Evolutionary conservation across 2,113 vertebrate genomes (phyloP), one percentile per base, ranked within the genome.

Genomic region (Aphyosemion australe): DNA sequence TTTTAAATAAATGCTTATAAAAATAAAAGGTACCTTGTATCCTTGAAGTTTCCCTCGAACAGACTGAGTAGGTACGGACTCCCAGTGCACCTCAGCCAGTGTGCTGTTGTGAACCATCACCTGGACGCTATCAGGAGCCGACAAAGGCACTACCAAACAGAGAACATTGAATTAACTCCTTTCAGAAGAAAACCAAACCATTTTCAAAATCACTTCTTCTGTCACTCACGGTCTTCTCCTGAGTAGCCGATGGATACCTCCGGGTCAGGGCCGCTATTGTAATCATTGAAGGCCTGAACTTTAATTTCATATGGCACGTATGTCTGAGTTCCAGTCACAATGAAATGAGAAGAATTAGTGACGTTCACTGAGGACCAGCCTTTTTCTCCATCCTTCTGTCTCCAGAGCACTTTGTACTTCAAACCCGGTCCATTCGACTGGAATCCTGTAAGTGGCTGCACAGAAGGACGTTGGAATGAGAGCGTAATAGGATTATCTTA

Each of bases 341-440:
- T 91, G 10, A 94, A 95, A 69, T 94, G 93, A 37, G 97, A 96
- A 47, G 90, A 90, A 37, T 97, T 97, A 73, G 92, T 93, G 65
- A 98, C 94, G 7, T 81, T 92, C 75, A 94, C 89, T 16, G 94
- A 94, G 0, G 91, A 93, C 96, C 96, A 99, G 0, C 95, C 94
- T 59, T 94, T 92, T 6, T 95, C 95, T 46, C 88, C 78, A 61
- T 95, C 95, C 61, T 93, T 95, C 87, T 95, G 95, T 65, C 93
- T 93, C 96, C 96, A 99, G 84, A 92, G 94, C 52, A 99, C 95
- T 88, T 91, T 95, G 87, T 99, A 99, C 51, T 93, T 93, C 72
- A 99, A 93, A 26, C 93, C 94, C 3, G 96, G 96, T 32, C 97
- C 97, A 1, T 98, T 99, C 7, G 94, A 94, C 77, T 97, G 94